A percentile compares a stretch with the other conserved stretches of the same genome.
phyloP scores from a whole-genome alignment of 2,888 invertebrate genomes.

The Spodoptera littoralis region DNA sequence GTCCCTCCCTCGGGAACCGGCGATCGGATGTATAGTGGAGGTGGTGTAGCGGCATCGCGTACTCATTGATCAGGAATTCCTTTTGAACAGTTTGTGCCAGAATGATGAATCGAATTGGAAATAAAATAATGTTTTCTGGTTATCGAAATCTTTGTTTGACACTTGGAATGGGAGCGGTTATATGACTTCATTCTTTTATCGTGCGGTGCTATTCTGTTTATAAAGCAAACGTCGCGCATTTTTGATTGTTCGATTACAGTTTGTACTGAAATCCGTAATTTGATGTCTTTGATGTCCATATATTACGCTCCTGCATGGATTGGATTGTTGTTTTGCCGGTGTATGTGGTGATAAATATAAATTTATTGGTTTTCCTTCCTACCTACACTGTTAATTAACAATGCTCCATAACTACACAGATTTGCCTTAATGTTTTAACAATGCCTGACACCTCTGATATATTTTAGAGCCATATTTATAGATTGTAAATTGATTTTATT shows the following conservation, averaged over 20 bases:
- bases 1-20: conserved; percentile 65
- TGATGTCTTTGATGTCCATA: conserved; percentile 12
- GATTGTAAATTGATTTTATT: conserved; percentile 4
- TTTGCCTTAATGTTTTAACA: conserved; percentile 19
- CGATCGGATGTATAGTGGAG: conserved; percentile 54
- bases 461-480: neutral
- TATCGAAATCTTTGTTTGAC: conserved; percentile 67
- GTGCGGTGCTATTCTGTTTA: conserved; percentile 17
- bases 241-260: conserved; percentile 41
- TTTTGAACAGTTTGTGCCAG: conserved; percentile 22
- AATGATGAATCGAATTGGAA: conserved; percentile 34
- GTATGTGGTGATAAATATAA: conserved; percentile 18
- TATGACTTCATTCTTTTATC: conserved; percentile 69
- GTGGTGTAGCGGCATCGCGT: conserved; percentile 55
- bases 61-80: conserved; percentile 64
- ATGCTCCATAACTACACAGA: conserved; percentile 13
- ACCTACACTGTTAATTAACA: conserved; percentile 33
- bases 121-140: conserved; percentile 37
- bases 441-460: neutral
- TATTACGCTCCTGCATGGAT: conserved; percentile 15
- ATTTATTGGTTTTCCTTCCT: conserved; percentile 37
- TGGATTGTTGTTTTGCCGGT: conserved; percentile 21
- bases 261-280: conserved; percentile 25
- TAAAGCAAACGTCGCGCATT: conserved; percentile 32
- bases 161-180: conserved; percentile 65